Conservation (phyloP, 2,888 invertebrate genomes). For the Dicyrtoma fusca region DNA sequence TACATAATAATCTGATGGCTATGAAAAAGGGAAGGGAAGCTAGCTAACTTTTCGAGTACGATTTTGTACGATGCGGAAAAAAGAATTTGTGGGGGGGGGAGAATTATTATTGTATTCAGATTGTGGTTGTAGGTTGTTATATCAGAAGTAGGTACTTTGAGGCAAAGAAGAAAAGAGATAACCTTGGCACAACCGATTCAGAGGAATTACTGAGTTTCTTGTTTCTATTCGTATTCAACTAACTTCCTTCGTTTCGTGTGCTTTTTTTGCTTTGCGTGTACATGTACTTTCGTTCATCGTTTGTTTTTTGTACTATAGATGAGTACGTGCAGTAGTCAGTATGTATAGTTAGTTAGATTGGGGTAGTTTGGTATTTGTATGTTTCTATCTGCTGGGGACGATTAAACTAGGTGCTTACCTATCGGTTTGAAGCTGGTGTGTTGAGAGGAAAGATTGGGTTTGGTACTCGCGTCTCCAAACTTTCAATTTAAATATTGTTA, state of each 20-base stretch:
- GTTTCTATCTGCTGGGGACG: too few species aligned
- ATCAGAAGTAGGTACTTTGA: neutral
- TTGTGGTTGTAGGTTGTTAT: neutral
- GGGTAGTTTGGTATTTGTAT: too few species aligned
- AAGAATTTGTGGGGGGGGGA: neutral
- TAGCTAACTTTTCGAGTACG: neutral
- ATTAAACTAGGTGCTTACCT: too few species aligned
- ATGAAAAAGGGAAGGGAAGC: neutral
- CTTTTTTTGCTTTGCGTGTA: neutral
- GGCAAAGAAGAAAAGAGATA: constrained; percentile 11
- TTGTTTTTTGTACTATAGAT: too few species aligned
- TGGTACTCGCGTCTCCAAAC: too few species aligned
- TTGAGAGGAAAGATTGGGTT: too few species aligned
- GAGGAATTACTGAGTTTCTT: constrained; percentile 31
- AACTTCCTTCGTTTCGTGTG: constrained; percentile 20
- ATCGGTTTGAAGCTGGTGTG: too few species aligned
- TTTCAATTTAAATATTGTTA: too few species aligned
- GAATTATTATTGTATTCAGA: neutral
- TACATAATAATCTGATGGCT: too few species aligned
- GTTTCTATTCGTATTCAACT: neutral
- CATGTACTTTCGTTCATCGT: too few species aligned
- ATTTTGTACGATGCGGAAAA: neutral
- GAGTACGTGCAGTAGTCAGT: too few species aligned
- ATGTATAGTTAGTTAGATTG: too few species aligned
- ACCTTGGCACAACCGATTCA: constrained; percentile 24